Evolutionary conservation across 2,797 vertebrate genomes (phyloP), one percentile per base, ranked within the genome.

Genomic region (Schizothorax lantsangensis): DNA sequence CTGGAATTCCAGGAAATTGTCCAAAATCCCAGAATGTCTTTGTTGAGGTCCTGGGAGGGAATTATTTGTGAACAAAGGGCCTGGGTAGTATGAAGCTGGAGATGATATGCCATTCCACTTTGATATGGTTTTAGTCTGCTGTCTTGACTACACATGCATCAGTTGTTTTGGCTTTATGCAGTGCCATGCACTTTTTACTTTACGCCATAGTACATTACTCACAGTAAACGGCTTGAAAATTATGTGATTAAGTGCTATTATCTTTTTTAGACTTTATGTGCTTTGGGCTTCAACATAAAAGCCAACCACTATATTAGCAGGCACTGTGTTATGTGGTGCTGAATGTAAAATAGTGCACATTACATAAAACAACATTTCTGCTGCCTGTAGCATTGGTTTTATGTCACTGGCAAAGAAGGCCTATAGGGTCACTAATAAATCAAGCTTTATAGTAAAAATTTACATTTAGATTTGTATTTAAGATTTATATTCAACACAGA

Each of bases 1-100:
- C 66, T 85, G 47, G 62, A 75, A 64, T 87, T 85, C 68, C 83
- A 85, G 68, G 85, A 90, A 88, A 84, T 52, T 47, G 57, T 36
- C 11, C 21, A 23, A 72, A 83, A 81, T 43, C 21, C 33, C 26
- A 62, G 73, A 86, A 78, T 77, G 83, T 57, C 21, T 49, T 36
- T 54, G 62, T 40, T 17, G 23, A 52, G 33, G 52, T 45, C 43
- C 30, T 78, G 4, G 26, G n/a, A 78, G 30, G 33, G 45, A 43
- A 79, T 64, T 52, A 11, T 81, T 69, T n/a, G 40, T 64, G 36
- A 85, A 66, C 40, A 66, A 40, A 47, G 52, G 19, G 6, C 49
- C 19, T 7, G 11, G 57, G 12, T 78, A 47, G 36, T 77, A 21
- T 66, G 45, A 26, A 26, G 49, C 11, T 68, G 72, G 81, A 77